Percentiles rank a stretch among this genome's conserved stretches.
Evolutionary conservation across 2,797 vertebrate species (phyloP).

Genomic region (Spea hammondii): DNA sequence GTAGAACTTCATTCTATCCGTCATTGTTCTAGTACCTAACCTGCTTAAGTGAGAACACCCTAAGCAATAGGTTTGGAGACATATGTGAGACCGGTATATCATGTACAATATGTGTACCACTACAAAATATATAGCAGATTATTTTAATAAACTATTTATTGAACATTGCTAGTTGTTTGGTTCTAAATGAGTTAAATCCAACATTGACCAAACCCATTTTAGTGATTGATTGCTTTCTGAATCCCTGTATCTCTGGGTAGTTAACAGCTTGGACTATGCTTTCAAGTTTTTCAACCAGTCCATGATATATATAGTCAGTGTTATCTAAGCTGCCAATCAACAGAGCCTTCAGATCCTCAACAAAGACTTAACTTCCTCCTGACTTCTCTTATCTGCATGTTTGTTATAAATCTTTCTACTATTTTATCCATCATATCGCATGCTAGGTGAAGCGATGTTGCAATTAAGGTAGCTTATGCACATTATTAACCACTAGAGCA

Average conservation of each 20-base stretch:
- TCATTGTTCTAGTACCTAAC: no score
- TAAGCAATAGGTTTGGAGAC: no score
- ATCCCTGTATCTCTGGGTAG: not conserved
- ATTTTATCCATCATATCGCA: slow-evolving; percentile 55
- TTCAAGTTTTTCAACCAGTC: slow-evolving; percentile 4
- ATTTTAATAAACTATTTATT: not conserved
- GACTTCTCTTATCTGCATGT: slow-evolving; percentile 58
- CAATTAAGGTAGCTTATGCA: not conserved
- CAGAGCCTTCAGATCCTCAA: slow-evolving; percentile 43
- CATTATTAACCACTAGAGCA: not conserved
- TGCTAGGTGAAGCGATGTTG: not conserved
- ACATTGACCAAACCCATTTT: not conserved
- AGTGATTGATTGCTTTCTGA: not conserved
- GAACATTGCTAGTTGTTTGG: not conserved
- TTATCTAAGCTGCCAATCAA: slow-evolving; percentile 49
- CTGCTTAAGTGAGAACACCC: no score
- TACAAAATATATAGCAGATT: no score
- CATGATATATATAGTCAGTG: slow-evolving; percentile 32
- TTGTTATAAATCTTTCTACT: slow-evolving; percentile 57
- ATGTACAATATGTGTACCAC: no score
- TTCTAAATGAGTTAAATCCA: not conserved
- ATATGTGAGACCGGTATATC: no score
- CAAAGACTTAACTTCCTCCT: slow-evolving; percentile 58
- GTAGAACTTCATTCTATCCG: no score
- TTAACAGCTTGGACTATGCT: not conserved